Conservation (phyloP, 2,797 vertebrate species). For the Oreonectes daqikongensis region DNA sequence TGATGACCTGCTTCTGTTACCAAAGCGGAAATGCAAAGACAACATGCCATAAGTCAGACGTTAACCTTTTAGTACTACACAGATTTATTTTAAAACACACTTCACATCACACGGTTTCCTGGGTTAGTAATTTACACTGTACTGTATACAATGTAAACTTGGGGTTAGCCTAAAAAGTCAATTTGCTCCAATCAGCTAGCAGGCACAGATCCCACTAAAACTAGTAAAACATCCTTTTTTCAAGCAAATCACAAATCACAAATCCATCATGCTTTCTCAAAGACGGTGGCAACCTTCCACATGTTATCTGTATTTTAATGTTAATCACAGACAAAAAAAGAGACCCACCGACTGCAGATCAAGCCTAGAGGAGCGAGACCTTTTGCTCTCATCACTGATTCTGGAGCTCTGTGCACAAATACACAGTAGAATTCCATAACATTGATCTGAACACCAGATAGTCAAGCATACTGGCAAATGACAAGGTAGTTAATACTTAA, state of each 20-base stretch:
- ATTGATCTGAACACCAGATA: not conserved
- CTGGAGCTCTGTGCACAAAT: slow-evolving; percentile 62
- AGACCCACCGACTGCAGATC: slow-evolving; percentile 75
- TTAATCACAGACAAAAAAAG: not conserved
- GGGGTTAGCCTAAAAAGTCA: not conserved
- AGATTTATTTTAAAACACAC: not conserved
- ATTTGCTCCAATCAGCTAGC: not conserved
- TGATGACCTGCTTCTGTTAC: not conserved
- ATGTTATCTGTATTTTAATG: not conserved
- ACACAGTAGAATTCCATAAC: slow-evolving; percentile 5
- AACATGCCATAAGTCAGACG: not conserved
- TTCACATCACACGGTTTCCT: not conserved
- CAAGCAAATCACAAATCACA: too few relatives aligned
- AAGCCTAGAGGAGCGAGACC: slow-evolving; percentile 68
- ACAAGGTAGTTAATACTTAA: slow-evolving; percentile 7
- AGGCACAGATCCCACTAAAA: not conserved
- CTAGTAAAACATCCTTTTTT: not conserved
- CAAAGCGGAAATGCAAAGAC: not conserved
- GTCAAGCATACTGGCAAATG: not conserved
- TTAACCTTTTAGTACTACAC: not conserved
- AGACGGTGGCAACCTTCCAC: not conserved
- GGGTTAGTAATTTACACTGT: not conserved
- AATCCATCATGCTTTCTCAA: slow-evolving; percentile 11
- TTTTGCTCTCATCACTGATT: slow-evolving; percentile 69
- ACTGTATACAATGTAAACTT: not conserved